Evolutionary conservation across 2,797 vertebrate species (phyloP).

Genomic region (Dendrocincla tyrannina): DNA sequence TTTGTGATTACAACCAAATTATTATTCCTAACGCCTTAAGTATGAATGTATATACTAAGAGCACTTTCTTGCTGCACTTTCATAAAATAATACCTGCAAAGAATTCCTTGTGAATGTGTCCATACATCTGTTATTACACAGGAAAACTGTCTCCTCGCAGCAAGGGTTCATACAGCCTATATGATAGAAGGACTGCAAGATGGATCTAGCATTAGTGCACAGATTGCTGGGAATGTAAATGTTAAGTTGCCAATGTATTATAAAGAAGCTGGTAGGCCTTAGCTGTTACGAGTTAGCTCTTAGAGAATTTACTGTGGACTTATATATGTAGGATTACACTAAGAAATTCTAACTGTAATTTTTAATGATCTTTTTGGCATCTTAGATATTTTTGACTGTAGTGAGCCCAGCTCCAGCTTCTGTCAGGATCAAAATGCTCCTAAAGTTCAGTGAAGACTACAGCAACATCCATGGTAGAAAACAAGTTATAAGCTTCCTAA

Average conservation of each 20-base stretch:
- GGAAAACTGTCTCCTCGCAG: neutral
- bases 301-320: neutral
- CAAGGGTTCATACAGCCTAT: neutral
- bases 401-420: neutral
- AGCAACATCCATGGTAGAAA: neutral
- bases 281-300: neutral
- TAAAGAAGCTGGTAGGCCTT: neutral
- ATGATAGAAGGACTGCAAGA: neutral
- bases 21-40: neutral
- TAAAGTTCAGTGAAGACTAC: neutral
- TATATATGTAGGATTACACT: neutral
- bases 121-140: neutral
- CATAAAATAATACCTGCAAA: neutral
- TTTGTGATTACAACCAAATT: neutral
- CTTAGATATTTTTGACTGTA: neutral
- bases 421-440: neutral
- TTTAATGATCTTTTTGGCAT: neutral
- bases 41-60: neutral
- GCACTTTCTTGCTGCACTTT: neutral
- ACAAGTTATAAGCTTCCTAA: neutral
- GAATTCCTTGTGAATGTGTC: neutral
- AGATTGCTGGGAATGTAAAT: neutral
- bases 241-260: neutral
- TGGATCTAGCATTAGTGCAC: neutral
- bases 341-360: neutral